Evolutionary conservation across 2,113 vertebrate species (phyloP), one percentile per base, ranked within the genome.

Genomic region (Pteronura brasiliensis): DNA sequence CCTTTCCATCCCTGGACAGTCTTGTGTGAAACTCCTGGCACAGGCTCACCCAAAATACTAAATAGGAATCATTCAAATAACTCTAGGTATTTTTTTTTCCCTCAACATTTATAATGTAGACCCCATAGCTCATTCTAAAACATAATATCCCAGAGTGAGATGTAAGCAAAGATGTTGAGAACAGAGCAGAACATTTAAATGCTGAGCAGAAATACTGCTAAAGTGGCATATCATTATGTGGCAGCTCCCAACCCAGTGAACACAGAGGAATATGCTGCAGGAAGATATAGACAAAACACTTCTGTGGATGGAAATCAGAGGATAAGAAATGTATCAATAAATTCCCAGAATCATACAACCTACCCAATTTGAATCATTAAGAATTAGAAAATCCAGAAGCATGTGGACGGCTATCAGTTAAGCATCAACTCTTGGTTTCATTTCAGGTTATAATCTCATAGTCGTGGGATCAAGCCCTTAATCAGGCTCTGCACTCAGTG

Each of bases 161-260:
- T 44, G 42, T 31, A 49, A 44, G 1, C 47, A 7, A 25, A 39
- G n/a, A 23, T 23, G 6, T 27, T n/a, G 11, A 52, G 11, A 65
- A n/a, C 20, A 57, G 31, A 79, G 25, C 5, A 61, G 4, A 18
- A 36, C 14, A 8, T 59, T 82, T 67, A n/a, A 17, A 17, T n/a
- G 6, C 7, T n/a, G 15, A 52, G 15, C 20, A 7, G n/a, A 15
- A 49, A 4, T 49, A 18, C 4, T 8, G 1, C 9, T 44, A 13
- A 34, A 42, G 21, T 20, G 63, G 85, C 10, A 74, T 18, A 80
- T 65, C 7, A 9, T n/a, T 34, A 29, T 4, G 42, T 42, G 49
- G 23, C 25, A 55, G 36, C 4, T 59, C 1, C 31, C 7, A 55
- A 34, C 44, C 5, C 7, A 34, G 47, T 10, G 31, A 90, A 11